Evolutionary conservation across 2,888 invertebrate species (phyloP), one percentile per base, ranked within the genome.

Genomic region (Scaptodrosophila latifasciaeformis): DNA sequence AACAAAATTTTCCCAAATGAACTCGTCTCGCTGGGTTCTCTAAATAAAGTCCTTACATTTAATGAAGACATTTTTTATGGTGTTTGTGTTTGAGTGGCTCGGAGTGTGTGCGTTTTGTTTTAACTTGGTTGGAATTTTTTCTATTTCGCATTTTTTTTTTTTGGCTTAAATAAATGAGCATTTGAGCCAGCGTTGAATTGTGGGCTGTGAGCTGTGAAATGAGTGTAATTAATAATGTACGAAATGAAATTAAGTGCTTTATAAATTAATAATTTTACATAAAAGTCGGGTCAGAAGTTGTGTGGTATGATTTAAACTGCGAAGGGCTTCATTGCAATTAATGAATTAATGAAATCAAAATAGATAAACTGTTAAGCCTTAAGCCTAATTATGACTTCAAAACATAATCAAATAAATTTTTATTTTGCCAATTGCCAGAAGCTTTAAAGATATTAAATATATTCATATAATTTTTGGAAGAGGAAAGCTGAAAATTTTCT

Each of bases 1-100:
- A 7, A 13, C 37, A 37, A 34, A n/a, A 17, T 18, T 40, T 40
- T 40, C 12, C n/a, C 19, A 40, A n/a, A 40, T 40, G 40, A 40
- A 40, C 40, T 19, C 21, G 40, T 40, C 21, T 21, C 9, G 19
- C 17, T 18, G 10, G 19, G 58, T 13, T 17, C 37, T 15, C 10
- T 37, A 62, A 65, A 65, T 65, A 59, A 57, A 65, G 59, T 62
- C 54, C 62, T 54, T 55, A 55, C 50, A 54, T 43, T 62, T 62
- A 65, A 65, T 65, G 62, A 65, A 65, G 59, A 43, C 29, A 27
- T 49, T n/a, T 49, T 21, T 37, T 46, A 31, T 31, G 49, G 31
- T 42, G 43, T 47, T 48, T 47, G 31, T 42, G 42, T 21, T 27
- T 3, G 2, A 43, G 15, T 59, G 27, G 31, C 13, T 15, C 10